A percentile compares a stretch with the other conserved stretches of the same genome.
phyloP scores from a whole-genome alignment of 2,113 vertebrate species.

The Ictalurus punctatus region DNA sequence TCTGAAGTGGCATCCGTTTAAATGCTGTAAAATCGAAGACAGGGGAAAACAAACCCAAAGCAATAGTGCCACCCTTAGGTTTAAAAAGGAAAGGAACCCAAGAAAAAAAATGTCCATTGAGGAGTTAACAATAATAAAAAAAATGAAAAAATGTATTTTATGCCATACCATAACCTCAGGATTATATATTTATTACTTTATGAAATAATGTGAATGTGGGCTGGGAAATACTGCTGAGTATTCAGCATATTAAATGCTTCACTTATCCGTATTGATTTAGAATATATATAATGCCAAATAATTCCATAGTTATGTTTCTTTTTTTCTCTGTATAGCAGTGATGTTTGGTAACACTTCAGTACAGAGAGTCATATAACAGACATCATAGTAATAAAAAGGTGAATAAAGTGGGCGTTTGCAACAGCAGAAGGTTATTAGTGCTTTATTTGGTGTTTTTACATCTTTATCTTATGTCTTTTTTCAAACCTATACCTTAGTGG shows the following conservation, averaged over 20 bases:
- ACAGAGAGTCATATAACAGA: neutral
- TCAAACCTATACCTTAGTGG: neutral
- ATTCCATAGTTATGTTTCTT: neutral
- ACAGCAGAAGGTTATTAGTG: neutral
- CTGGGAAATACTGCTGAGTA: neutral
- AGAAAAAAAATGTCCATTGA: neutral
- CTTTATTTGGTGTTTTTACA: neutral
- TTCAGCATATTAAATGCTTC: neutral
- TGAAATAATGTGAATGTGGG: neutral
- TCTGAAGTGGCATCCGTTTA: conserved; percentile 45
- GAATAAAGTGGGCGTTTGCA: neutral
- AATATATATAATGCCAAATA: neutral
- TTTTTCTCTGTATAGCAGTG: neutral
- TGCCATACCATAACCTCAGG: neutral
- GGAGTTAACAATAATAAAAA: neutral
- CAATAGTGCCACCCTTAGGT: conserved; percentile 77
- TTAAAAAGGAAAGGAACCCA: conserved; percentile 52
- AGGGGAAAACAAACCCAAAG: conserved; percentile 54
- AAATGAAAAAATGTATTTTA: neutral
- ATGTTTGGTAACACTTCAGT: neutral
- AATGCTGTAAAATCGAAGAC: conserved; percentile 31
- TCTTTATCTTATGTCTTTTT: too few species aligned
- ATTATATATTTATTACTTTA: neutral
- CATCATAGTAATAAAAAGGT: neutral
- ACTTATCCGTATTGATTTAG: neutral